These are phyloP conservation scores for Forbesichthys agassizii DNA, from an alignment of 2,113 vertebrate genomes.

Conservation along the genomic window DNA sequence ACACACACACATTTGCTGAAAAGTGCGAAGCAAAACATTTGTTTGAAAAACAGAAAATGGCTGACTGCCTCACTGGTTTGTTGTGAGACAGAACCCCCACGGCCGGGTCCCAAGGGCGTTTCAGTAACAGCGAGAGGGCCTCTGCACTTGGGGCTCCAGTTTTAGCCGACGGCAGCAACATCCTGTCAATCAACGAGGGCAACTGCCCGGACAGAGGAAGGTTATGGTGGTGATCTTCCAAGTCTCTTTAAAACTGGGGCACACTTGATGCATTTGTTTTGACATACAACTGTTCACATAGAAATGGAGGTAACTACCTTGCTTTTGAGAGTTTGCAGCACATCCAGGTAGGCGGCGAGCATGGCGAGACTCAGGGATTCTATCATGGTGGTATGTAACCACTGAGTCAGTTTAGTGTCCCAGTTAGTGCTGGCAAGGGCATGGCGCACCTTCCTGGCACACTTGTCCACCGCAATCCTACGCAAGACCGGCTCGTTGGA, in stretches of 20 bases:
- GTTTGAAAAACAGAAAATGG: not conserved
- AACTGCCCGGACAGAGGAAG: conserved; percentile 73
- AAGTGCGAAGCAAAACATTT: not conserved
- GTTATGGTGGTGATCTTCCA: not conserved
- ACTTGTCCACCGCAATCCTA: conserved; percentile 93
- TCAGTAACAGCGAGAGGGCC: conserved; percentile 91
- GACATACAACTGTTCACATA: not conserved
- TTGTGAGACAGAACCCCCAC: conserved; percentile 96
- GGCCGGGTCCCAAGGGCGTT: conserved; percentile 97
- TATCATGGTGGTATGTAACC: conserved; percentile 91
- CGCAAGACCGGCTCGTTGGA: conserved; percentile 92
- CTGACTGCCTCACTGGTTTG: conserved; percentile 83
- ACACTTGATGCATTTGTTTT: not conserved
- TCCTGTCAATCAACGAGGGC: conserved; percentile 92
- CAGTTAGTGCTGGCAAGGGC: conserved; percentile 91
- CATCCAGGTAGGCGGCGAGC: conserved; percentile 94
- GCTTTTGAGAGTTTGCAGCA: conserved; percentile 96
- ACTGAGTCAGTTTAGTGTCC: conserved; percentile 95
- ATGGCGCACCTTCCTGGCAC: conserved; percentile 91
- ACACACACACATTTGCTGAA: not conserved
- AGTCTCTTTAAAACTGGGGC: not conserved
- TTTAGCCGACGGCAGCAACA: conserved; percentile 89
- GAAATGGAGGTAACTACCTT: conserved; percentile 73
- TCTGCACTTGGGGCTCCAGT: conserved; percentile 88
- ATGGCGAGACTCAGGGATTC: conserved; percentile 93